Evolutionary conservation across 2,113 vertebrate species (phyloP).

Genomic region (Cinclus cinclus): DNA sequence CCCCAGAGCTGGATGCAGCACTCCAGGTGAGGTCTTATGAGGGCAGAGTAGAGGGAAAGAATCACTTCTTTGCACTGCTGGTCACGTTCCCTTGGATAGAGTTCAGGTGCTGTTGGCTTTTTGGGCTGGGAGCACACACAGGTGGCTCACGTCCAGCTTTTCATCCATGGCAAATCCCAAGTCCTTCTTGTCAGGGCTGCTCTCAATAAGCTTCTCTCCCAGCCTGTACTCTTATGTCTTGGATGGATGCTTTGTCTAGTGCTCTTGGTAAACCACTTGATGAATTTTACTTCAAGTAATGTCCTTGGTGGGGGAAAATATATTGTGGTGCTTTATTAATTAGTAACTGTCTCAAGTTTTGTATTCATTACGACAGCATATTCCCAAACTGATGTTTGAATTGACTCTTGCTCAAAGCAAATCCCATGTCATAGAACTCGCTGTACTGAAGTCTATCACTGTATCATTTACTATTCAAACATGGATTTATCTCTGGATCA

Average conservation of each 20-base stretch:
- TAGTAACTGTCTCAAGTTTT: not conserved
- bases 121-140: not conserved
- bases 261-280: not conserved
- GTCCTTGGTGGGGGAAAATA: not conserved
- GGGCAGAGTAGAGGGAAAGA: not conserved
- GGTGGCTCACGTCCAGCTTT: not conserved
- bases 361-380: not conserved
- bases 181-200: not conserved
- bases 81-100: not conserved
- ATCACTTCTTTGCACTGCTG: not conserved
- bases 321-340: not conserved
- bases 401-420: not conserved
- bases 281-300: not conserved
- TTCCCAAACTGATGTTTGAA: not conserved
- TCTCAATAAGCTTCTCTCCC: not conserved
- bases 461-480: not conserved
- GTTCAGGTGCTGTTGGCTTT: not conserved
- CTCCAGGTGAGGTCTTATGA: fast-evolving
- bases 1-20: not conserved
- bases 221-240: not conserved
- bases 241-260: not conserved
- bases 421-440: not conserved
- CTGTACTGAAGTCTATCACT: not conserved
- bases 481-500: not conserved
- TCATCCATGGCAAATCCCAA: not conserved